A percentile compares a stretch with the other conserved stretches of the same genome.
These are phyloP conservation scores for Mycetomoellerius zeteki DNA, from an alignment of 1,140 invertebrate genomes.

Conservation along the genomic window DNA sequence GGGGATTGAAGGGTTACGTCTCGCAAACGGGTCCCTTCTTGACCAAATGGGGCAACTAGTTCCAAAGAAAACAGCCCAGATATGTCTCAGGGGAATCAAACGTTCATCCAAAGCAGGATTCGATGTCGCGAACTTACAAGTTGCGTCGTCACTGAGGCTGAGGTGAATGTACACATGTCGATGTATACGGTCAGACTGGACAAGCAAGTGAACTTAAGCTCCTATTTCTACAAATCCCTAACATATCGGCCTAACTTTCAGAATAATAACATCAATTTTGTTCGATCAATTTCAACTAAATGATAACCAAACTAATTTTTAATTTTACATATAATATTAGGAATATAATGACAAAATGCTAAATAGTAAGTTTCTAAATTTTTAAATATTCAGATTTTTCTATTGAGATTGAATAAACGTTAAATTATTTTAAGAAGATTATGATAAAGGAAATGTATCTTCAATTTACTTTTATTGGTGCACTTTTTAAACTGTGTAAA, in stretches of 20 bases:
- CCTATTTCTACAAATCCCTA: constrained; percentile 69
- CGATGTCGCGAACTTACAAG: constrained; percentile 69
- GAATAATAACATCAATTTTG: not conserved
- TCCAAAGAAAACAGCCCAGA: constrained; percentile 82
- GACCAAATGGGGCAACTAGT: constrained; percentile 82
- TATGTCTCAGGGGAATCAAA: constrained; percentile 82
- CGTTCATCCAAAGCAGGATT: constrained; percentile 78
- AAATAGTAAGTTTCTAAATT: not conserved
- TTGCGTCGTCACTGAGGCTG: constrained; percentile 57
- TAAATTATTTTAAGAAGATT: constrained; percentile 23
- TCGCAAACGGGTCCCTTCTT: constrained; percentile 70
- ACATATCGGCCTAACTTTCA: constrained; percentile 14
- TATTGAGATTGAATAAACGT: not conserved
- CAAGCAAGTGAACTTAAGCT: constrained; percentile 83
- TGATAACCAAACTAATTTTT: not conserved
- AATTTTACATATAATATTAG: not conserved
- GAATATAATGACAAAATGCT: too few relatives aligned
- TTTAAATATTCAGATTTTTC: not conserved
- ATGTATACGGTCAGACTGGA: constrained; percentile 74
- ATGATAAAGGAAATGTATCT: not conserved
- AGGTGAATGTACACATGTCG: constrained; percentile 83
- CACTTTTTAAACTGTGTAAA: not conserved
- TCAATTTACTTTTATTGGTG: not conserved
- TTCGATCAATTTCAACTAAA: not conserved
- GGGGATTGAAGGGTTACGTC: constrained; percentile 53